phyloP scores from a whole-genome alignment of 2,797 vertebrate species.

The Okamejei kenojei region DNA sequence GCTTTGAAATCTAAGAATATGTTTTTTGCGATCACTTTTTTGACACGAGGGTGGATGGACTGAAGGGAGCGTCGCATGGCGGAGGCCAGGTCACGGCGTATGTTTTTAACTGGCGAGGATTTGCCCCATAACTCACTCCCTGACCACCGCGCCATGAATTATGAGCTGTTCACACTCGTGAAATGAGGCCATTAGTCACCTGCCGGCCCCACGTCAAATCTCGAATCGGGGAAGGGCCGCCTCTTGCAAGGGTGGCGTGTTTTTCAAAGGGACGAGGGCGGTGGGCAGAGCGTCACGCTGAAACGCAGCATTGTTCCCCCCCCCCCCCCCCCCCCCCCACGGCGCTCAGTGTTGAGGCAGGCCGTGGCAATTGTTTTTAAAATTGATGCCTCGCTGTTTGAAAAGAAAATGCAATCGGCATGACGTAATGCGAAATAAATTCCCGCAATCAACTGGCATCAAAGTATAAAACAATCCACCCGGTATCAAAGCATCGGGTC shows the following conservation, averaged over 20 bases:
- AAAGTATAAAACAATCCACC: background rate
- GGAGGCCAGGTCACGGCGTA: background rate
- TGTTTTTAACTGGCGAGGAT: constrained; percentile 23
- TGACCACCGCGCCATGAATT: background rate
- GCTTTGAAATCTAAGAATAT: background rate
- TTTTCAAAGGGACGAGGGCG: constrained; percentile 17
- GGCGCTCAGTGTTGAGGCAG: background rate
- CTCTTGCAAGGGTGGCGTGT: background rate
- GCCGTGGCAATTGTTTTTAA: background rate
- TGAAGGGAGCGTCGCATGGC: background rate
- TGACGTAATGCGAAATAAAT: background rate
- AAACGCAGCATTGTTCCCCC: background rate
- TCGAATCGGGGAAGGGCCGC: background rate
- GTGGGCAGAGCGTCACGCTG: background rate
- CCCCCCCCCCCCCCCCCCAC: background rate
- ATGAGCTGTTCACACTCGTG: constrained; percentile 12
- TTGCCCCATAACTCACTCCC: background rate
- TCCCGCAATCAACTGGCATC: background rate
- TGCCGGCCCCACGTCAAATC: background rate
- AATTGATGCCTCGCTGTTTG: background rate
- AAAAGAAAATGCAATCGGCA: background rate
- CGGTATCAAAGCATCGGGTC: too few relatives aligned
- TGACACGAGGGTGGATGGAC: background rate
- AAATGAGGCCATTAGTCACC: constrained; percentile 16
- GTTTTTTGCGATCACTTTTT: background rate